Evolutionary conservation across 2,113 vertebrate species (phyloP).

Genomic region (Bufo gargarizans): DNA sequence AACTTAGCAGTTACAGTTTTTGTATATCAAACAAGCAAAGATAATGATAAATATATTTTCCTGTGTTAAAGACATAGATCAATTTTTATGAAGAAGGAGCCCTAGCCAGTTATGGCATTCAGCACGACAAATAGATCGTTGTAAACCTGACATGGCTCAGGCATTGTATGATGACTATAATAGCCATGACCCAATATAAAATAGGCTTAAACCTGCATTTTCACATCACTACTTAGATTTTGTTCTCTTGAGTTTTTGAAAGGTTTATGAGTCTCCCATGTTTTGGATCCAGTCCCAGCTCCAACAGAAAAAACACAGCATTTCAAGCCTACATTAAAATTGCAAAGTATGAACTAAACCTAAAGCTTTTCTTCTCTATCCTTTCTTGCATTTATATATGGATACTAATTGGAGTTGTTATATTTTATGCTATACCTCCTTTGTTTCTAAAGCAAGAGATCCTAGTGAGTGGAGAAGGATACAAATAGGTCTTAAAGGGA

Average conservation of each 20-base stretch:
- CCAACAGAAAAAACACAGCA: background rate
- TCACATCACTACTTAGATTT: background rate
- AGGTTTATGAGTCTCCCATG: background rate
- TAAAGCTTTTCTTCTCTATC: background rate
- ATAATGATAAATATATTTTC: slow-evolving; percentile 56
- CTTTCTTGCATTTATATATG: background rate
- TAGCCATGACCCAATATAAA: background rate
- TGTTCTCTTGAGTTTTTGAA: background rate
- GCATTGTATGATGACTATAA: background rate
- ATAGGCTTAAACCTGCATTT: background rate
- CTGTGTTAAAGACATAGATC: slow-evolving; percentile 58
- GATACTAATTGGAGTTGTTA: background rate
- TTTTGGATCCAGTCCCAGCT: too few relatives aligned
- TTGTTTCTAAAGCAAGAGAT: too few relatives aligned
- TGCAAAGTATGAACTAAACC: background rate
- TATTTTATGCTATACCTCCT: too few relatives aligned
- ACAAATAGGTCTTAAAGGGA: too few relatives aligned
- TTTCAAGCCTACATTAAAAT: background rate
- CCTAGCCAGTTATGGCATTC: background rate
- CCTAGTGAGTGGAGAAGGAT: too few relatives aligned
- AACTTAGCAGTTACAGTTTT: slow-evolving; percentile 74
- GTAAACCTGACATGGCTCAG: background rate
- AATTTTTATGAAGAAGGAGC: background rate
- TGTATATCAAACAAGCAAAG: slow-evolving; percentile 63
- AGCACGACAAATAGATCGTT: background rate